A percentile compares a stretch with the other conserved stretches of the same genome.
Conservation (phyloP, 2,113 vertebrate genomes). For the Epinephelus lanceolatus region DNA sequence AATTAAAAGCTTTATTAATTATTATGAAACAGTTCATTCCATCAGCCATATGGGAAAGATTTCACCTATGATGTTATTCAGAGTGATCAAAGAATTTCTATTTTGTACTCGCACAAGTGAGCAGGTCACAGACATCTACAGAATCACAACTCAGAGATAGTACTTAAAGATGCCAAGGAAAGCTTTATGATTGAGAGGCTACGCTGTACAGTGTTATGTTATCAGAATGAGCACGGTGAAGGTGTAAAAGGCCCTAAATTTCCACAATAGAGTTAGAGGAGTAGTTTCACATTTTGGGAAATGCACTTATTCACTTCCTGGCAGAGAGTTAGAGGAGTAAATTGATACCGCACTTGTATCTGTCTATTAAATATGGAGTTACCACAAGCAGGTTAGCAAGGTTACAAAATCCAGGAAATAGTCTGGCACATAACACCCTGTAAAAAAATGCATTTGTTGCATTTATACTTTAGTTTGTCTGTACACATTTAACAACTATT, state of each 20-base stretch:
- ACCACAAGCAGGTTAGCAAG: neutral
- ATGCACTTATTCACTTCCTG: neutral
- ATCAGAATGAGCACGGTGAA: neutral
- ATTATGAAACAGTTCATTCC: slow-evolving; percentile 17
- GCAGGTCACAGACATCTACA: neutral
- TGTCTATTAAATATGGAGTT: neutral
- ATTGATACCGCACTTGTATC: neutral
- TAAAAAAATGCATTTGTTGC: neutral
- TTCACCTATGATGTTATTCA: slow-evolving; percentile 21
- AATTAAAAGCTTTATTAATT: slow-evolving; percentile 53
- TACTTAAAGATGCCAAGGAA: neutral
- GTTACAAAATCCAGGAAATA: neutral
- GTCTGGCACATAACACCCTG: too few relatives aligned
- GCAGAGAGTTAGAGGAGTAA: neutral
- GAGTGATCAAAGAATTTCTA: slow-evolving; percentile 7
- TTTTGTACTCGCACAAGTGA: neutral
- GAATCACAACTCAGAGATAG: neutral
- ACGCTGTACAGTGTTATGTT: neutral
- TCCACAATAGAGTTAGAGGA: neutral
- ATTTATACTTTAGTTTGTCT: neutral
- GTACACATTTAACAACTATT: too few relatives aligned
- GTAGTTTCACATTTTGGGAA: neutral
- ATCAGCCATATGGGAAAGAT: slow-evolving; percentile 17
- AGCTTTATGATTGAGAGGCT: neutral
- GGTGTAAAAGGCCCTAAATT: neutral